A percentile compares a stretch with the other conserved stretches of the same genome.
Conservation (phyloP, 2,113 vertebrate genomes). For the Casuarius casuarius region DNA sequence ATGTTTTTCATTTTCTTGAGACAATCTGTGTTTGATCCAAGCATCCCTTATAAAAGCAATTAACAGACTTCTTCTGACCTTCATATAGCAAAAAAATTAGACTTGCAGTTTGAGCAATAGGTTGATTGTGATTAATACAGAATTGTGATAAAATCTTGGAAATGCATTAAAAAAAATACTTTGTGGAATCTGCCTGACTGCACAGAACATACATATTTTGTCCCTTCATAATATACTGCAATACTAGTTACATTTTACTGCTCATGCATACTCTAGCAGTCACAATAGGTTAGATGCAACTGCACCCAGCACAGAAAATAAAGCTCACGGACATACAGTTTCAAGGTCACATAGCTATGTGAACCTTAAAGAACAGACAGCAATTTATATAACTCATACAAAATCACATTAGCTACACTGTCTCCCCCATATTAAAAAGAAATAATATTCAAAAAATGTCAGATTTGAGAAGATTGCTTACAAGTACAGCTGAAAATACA, state of each 20-base stretch:
- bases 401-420: slow-evolving; percentile 21
- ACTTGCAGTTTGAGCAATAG: not conserved
- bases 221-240: not conserved
- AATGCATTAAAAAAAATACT: not conserved
- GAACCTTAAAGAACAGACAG: not conserved
- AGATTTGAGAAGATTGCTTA: slow-evolving; percentile 1
- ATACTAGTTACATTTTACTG: not conserved
- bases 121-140: not conserved
- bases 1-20: not conserved
- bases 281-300: not conserved
- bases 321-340: not conserved
- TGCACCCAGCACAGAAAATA: not conserved
- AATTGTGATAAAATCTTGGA: not conserved
- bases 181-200: not conserved
- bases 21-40: not conserved
- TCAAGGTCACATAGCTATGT: not conserved
- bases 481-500: not conserved
- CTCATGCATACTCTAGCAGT: not conserved
- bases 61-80: not conserved
- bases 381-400: slow-evolving; percentile 23
- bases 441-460: not conserved
- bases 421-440: slow-evolving; percentile 5
- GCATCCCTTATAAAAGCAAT: not conserved
- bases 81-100: not conserved
- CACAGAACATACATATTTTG: not conserved